phyloP scores from a whole-genome alignment of 2,888 invertebrate species.

The Muschampia plurimacula region DNA sequence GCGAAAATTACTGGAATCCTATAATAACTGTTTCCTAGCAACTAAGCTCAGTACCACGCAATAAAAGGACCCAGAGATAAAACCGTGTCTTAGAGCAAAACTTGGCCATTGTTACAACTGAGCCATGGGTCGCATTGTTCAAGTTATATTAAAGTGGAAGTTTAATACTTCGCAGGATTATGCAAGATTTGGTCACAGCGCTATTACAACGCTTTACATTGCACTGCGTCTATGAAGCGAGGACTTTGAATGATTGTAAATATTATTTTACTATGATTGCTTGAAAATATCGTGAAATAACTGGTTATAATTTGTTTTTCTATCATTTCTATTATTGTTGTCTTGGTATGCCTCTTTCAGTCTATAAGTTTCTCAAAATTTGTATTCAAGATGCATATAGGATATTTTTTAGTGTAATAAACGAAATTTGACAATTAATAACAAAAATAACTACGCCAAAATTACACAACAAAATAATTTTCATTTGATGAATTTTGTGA shows the following conservation, averaged over 20 bases:
- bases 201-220: slow-evolving; percentile 15
- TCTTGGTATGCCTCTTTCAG: too few relatives aligned
- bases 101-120: slow-evolving; percentile 76
- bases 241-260: neutral
- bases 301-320: too few relatives aligned
- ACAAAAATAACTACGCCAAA: too few relatives aligned
- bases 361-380: too few relatives aligned
- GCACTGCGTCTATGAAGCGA: neutral
- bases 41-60: slow-evolving; percentile 37
- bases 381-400: too few relatives aligned
- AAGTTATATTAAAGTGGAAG: slow-evolving; percentile 78
- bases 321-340: too few relatives aligned
- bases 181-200: slow-evolving; percentile 48
- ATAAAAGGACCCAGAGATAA: slow-evolving; percentile 63
- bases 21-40: slow-evolving; percentile 36
- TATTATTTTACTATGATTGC: neutral
- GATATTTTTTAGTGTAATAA: too few relatives aligned
- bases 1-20: neutral
- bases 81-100: slow-evolving; percentile 77
- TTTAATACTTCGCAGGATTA: slow-evolving; percentile 80
- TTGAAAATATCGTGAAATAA: too few relatives aligned
- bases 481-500: too few relatives aligned
- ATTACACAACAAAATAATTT: too few relatives aligned
- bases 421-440: too few relatives aligned
- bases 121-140: slow-evolving; percentile 78